These are phyloP conservation scores for Drosophila formosana DNA, from an alignment of 2,888 invertebrate species.

Conservation along the genomic window DNA sequence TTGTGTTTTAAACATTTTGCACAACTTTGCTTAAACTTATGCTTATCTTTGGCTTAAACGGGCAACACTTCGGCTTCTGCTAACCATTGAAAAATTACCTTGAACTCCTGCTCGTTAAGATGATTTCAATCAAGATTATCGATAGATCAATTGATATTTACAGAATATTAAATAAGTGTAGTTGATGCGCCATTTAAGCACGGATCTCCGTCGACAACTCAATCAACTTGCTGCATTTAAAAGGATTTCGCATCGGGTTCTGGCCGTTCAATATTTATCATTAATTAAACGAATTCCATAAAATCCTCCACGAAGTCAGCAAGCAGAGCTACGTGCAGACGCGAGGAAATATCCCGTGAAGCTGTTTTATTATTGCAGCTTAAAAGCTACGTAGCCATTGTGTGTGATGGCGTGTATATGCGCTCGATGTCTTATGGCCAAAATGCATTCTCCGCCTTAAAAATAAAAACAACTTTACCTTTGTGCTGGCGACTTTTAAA, in stretches of 20 bases:
- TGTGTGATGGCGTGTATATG: conserved; percentile 9
- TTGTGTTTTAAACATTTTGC: background rate
- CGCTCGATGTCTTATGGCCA: conserved; percentile 19
- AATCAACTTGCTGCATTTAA: conserved; percentile 29
- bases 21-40: background rate
- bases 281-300: conserved; percentile 67
- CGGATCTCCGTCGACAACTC: conserved; percentile 17
- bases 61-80: too few relatives aligned
- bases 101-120: background rate
- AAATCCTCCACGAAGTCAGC: conserved; percentile 53
- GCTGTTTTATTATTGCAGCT: conserved; percentile 63
- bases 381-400: conserved; percentile 47
- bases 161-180: background rate
- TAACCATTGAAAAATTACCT: background rate
- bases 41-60: too few relatives aligned
- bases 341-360: conserved; percentile 33
- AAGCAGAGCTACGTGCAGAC: conserved; percentile 27
- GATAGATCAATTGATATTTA: background rate
- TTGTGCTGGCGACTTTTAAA: conserved; percentile 65
- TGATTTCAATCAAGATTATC: background rate
- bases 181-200: conserved; percentile 6
- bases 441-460: conserved; percentile 47
- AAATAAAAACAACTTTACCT: conserved; percentile 31
- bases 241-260: conserved; percentile 18
- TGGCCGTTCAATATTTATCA: conserved; percentile 63